These are phyloP conservation scores for Lycopodina hypogea DNA, from an alignment of 37 sponge, comb jelly and placozoan genomes.

Conservation along the genomic window DNA sequence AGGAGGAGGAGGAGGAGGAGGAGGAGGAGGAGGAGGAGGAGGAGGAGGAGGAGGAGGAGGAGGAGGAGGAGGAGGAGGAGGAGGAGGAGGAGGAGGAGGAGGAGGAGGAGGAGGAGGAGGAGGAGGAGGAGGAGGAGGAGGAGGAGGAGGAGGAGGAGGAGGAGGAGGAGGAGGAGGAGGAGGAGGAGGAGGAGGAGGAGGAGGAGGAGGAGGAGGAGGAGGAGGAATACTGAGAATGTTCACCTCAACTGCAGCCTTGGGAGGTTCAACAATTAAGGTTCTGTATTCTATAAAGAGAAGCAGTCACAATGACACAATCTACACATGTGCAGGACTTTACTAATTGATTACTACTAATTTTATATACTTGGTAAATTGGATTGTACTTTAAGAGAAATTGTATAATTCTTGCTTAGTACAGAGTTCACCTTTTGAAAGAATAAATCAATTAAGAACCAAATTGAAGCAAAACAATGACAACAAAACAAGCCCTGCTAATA, in stretches of 20 bases:
- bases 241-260: conserved; percentile 29
- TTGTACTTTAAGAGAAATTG: conserved; percentile 35
- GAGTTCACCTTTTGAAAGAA: conserved; percentile 25
- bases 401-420: conserved; percentile 54
- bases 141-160: no score
- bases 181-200: neutral
- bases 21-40: no score
- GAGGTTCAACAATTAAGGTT: conserved; percentile 47
- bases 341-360: no score
- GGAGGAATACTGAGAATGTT: neutral
- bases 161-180: no score
- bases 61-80: no score
- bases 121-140: neutral
- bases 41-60: no score
- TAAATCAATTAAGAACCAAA: neutral
- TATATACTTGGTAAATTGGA: conserved; percentile 62
- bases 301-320: neutral
- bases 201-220: neutral
- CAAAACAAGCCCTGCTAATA: no score
- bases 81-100: no score
- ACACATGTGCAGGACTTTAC: no score
- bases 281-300: conserved; percentile 41
- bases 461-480: no score
- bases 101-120: no score
- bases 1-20: no score